A percentile compares a stretch with the other conserved stretches of the same genome.
Conservation (phyloP, 2,113 vertebrate genomes). For the Xiphophorus maculatus region DNA sequence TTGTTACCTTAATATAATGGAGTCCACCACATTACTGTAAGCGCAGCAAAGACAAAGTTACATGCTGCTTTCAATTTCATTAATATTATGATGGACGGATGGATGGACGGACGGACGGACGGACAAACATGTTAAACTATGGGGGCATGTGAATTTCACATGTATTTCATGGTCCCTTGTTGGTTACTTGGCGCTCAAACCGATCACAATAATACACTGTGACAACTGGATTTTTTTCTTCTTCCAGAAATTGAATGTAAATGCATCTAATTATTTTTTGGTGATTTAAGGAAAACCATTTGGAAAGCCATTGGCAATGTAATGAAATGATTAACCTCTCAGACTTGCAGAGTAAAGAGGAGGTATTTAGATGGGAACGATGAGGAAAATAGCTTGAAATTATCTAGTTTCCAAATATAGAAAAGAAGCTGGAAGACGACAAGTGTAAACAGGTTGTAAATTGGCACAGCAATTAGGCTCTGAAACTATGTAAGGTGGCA, state of each 20-base stretch:
- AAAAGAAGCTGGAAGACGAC: constrained; percentile 5
- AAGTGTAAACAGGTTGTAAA: constrained; percentile 17
- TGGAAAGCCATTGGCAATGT: neutral
- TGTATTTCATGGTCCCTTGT: too few species aligned
- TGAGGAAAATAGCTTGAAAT: constrained; percentile 21
- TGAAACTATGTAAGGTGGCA: neutral
- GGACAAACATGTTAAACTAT: too few species aligned
- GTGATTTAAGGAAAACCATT: neutral
- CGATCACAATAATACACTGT: too few species aligned
- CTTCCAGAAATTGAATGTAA: neutral
- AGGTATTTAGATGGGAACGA: constrained; percentile 15
- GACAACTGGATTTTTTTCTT: too few species aligned
- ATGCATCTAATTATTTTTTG: neutral
- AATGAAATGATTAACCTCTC: neutral
- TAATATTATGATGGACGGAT: too few species aligned
- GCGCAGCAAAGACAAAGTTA: too few species aligned
- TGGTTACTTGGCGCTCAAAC: too few species aligned
- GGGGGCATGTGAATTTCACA: too few species aligned
- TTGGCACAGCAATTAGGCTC: constrained; percentile 9
- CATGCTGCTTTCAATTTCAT: too few species aligned
- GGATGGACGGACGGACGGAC: too few species aligned
- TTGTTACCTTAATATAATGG: too few species aligned
- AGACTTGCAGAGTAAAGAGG: constrained; percentile 6
- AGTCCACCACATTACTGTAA: too few species aligned
- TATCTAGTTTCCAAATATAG: constrained; percentile 33